A percentile compares a stretch with the other conserved stretches of the same genome.
Evolutionary conservation across 2,888 invertebrate genomes (phyloP).

Genomic region (Caenorhabditis japonica): DNA sequence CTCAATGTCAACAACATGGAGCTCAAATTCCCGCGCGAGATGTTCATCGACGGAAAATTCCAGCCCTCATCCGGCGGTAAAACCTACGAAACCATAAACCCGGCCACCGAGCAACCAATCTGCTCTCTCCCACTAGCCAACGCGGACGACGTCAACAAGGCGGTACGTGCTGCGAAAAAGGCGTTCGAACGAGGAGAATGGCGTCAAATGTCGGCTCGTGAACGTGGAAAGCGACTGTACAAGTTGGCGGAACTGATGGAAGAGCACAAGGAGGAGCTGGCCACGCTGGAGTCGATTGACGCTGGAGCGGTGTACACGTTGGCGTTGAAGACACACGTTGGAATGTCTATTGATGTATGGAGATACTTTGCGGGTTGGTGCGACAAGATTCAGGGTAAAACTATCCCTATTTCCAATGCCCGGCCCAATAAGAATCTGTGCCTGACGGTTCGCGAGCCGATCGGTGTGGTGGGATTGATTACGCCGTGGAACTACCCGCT

Average conservation of each 20-base stretch:
- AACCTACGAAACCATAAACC: conserved; percentile 83
- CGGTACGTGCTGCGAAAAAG: conserved; percentile 88
- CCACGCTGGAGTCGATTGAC: conserved; percentile 92
- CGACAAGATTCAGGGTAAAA: conserved; percentile 90
- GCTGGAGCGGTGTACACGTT: conserved; percentile 96
- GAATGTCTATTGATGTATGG: conserved; percentile 98
- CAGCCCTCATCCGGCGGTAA: conserved; percentile 82
- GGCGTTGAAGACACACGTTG: conserved; percentile 94
- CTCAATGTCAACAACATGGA: conserved; percentile 88
- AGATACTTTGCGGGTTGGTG: conserved; percentile 94
- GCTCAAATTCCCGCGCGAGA: conserved; percentile 88
- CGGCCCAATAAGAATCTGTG: conserved; percentile 91
- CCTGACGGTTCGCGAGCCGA: conserved; percentile 83
- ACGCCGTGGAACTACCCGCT: conserved; percentile 98
- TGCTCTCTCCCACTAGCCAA: conserved; percentile 83
- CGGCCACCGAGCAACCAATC: conserved; percentile 84
- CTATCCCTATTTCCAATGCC: conserved; percentile 92
- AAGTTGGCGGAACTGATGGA: conserved; percentile 95
- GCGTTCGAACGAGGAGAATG: conserved; percentile 84
- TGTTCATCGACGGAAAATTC: conserved; percentile 93
- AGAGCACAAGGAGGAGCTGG: conserved; percentile 91
- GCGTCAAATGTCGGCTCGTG: conserved; percentile 93
- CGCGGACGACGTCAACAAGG: conserved; percentile 87
- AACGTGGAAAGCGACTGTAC: conserved; percentile 87
- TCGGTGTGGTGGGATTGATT: conserved; percentile 89